A percentile compares a stretch with the other conserved stretches of the same genome.
Conservation (phyloP, 2,888 invertebrate species). For the Laothoe populi region DNA sequence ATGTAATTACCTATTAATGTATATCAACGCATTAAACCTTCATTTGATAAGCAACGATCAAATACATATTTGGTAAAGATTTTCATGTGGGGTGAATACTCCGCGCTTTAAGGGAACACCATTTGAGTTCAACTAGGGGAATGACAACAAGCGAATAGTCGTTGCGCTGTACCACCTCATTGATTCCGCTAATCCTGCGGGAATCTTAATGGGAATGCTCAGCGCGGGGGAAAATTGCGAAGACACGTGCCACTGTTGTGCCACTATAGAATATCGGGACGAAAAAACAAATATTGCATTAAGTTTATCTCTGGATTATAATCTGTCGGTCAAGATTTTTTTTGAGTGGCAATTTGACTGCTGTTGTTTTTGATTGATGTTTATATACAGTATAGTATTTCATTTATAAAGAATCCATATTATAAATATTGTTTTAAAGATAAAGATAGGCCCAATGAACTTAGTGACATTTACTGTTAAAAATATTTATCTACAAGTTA, state of each 20-base stretch:
- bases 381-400: no score
- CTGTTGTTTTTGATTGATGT: no score
- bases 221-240: conserved; percentile 54
- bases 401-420: no score
- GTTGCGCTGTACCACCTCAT: conserved; percentile 53
- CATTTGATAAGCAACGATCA: not conserved
- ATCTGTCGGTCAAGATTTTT: not conserved
- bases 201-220: conserved; percentile 65
- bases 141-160: conserved; percentile 43
- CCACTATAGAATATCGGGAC: conserved; percentile 1
- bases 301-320: not conserved
- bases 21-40: not conserved
- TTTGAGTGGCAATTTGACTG: no score
- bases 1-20: not conserved
- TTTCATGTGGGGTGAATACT: conserved; percentile 6
- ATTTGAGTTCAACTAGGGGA: conserved; percentile 35
- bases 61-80: not conserved
- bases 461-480: no score
- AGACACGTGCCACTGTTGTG: conserved; percentile 48
- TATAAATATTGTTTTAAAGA: no score
- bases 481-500: no score
- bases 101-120: not conserved
- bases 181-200: conserved; percentile 73
- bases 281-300: conserved; percentile 20
- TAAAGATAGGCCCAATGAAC: no score